Base-by-base conservation (phyloP, 1,140 invertebrate genomes). In the Drosophila lacteicornis region DNA sequence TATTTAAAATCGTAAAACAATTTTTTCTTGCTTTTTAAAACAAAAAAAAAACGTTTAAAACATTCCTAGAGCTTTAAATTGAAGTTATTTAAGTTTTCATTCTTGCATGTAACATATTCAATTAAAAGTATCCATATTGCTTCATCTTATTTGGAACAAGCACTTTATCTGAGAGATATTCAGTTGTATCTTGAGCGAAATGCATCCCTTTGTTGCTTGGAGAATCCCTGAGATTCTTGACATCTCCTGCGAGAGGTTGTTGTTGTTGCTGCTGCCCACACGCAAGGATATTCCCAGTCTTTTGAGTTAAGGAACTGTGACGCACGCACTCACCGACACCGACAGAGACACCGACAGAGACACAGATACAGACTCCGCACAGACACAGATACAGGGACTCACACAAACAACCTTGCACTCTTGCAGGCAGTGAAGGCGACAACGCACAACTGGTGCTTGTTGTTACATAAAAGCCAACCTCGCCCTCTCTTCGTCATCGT, bases 381-480 rank as follows among this genome's bases (percentile, higher is more conserved):
- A 25, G 6, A 66, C 4, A 46, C 53, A 59, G 27, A 43, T 40
- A 51, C 45, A 65, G 45, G 56, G 45, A n/a, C 75, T 55, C 63
- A 70, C 15, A 69, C 22, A 45, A 19, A 19, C 33, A 38, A 56
- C 43, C 46, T 22, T 62, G 58, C 49, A 57, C 45, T 63, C 61
- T 84, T 87, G 49, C 84, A 87, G 83, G 84, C 80, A 80, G 69
- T 63, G 61, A 82, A 85, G 82, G 78, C 82, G 62, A 67, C 79
- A 81, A 79, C 83, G 77, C 77, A 86, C 62, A 84, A 77, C 81
- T 76, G 81, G 67, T 79, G 67, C 65, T 62, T 79, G 63, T 74
- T 83, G 47, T 88, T 83, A 84, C 74, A 80, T 88, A 88, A 88
- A 88, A 83, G 63, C 76, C 75, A 79, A 79, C 59, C 55, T 59